Conservation (phyloP, 2,113 vertebrate genomes). For the Podocnemis expansa region DNA sequence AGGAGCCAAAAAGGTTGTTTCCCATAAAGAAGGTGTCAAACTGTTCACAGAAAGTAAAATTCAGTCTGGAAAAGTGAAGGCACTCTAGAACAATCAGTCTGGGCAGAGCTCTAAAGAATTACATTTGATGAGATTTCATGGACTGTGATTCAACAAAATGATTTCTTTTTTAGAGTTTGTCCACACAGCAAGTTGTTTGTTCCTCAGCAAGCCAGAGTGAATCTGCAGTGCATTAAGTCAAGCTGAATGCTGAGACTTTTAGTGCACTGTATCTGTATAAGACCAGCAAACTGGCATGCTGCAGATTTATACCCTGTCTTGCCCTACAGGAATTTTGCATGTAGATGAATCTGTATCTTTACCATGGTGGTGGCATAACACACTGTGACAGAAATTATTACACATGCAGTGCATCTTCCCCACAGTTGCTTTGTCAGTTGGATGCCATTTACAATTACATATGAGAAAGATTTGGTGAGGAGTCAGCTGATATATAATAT, state of each 20-base stretch:
- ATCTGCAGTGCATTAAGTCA: not conserved
- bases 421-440: not conserved
- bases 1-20: not conserved
- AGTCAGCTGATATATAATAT: not conserved
- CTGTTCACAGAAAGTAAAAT: conserved; percentile 30
- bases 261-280: not conserved
- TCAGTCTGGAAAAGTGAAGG: not conserved
- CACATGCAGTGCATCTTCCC: rapidly evolving
- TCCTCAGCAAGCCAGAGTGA: not conserved
- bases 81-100: not conserved
- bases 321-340: not conserved
- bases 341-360: not conserved
- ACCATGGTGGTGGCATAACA: not conserved
- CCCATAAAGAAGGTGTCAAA: not conserved
- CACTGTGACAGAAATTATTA: not conserved
- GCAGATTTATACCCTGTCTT: not conserved
- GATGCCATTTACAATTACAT: not conserved
- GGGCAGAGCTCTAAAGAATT: not conserved
- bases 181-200: not conserved
- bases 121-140: not conserved
- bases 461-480: not conserved
- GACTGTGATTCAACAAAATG: not conserved
- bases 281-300: not conserved
- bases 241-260: not conserved
- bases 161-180: not conserved